Base-by-base conservation (phyloP, 2,888 invertebrate genomes). In the Cosmia pyralina region DNA sequence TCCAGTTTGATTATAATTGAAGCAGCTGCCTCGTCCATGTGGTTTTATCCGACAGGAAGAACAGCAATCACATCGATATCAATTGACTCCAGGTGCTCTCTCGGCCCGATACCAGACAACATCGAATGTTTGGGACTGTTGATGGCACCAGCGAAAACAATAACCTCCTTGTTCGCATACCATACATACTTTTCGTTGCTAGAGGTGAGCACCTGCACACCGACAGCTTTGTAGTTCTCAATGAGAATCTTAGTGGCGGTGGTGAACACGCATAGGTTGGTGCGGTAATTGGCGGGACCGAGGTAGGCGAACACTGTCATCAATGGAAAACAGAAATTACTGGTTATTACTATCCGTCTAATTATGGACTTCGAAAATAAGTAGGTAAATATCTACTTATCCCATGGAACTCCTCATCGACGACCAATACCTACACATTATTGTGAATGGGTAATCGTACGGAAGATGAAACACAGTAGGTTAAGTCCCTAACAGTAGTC, bases 11-110 rank as follows among this genome's bases (percentile, higher is more conserved):
- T 72, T 2, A 71, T 28, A 2, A 79, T 41, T 41, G 66, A 44
- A 0, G 17, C 68, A 50, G 5, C 10, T 34, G 44, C 28, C 19
- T 82, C 80, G 8, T 83, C 83, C 69, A 67, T 63, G 6, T 69
- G 74, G n/a, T 74, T 77, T n/a, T 77, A 17, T 19, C 83, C 83
- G 1, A 83, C 83, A 8, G 82, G 83, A 3, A 77, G 64, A 63
- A 82, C 70, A 50, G 65, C 82, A 5, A 81, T 22, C 8, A 78
- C 80, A 2, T 75, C 41, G 1, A 4, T 38, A 38, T 11, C 68
- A 1, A 80, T 41, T 4, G 72, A 69, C 17, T 80, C 46, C 2
- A 83, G 71, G 13, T 82, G 75, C 15, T 55, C 4, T 46, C 13
- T 3, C 15, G 77, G 77, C 0, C 82, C 83, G 8, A 83, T 58